phyloP scores from a whole-genome alignment of 2,888 invertebrate genomes.

The Drosophila hamatofila region DNA sequence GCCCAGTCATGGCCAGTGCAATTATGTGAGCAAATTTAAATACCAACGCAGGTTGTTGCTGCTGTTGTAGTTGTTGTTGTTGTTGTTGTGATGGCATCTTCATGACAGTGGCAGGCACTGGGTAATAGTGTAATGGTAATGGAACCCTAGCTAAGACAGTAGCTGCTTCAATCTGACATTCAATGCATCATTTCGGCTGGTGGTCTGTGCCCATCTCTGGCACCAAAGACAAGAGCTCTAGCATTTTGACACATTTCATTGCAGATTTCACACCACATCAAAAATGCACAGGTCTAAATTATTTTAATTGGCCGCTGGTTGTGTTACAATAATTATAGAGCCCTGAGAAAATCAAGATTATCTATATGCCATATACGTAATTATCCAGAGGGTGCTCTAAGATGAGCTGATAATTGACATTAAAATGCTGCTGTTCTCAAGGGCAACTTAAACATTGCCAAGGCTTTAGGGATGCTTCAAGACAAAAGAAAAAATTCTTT shows the following conservation, averaged over 20 bases:
- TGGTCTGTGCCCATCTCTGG: conserved; percentile 51
- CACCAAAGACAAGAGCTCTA: conserved; percentile 14
- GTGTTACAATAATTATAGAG: conserved; percentile 61
- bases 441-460: not conserved
- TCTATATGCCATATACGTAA: conserved; percentile 31
- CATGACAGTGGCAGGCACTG: conserved; percentile 34
- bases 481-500: not conserved
- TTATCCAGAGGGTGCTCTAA: conserved; percentile 18
- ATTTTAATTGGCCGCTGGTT: conserved; percentile 67
- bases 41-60: conserved; percentile 57
- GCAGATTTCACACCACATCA: conserved; percentile 74
- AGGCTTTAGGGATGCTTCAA: not conserved
- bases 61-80: not conserved
- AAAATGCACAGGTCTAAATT: conserved; percentile 61
- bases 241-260: conserved; percentile 75
- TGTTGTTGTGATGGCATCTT: conserved; percentile 28
- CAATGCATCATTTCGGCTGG: conserved; percentile 79
- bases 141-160: conserved; percentile 61
- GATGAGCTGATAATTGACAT: conserved; percentile 46
- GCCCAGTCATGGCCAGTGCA: conserved; percentile 66
- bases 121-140: conserved; percentile 38
- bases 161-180: conserved; percentile 70
- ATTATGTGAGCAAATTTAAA: conserved; percentile 82
- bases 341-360: conserved; percentile 15
- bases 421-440: conserved; percentile 16